phyloP scores from a whole-genome alignment of 2,797 vertebrate genomes.

The Sebastes itinus region DNA sequence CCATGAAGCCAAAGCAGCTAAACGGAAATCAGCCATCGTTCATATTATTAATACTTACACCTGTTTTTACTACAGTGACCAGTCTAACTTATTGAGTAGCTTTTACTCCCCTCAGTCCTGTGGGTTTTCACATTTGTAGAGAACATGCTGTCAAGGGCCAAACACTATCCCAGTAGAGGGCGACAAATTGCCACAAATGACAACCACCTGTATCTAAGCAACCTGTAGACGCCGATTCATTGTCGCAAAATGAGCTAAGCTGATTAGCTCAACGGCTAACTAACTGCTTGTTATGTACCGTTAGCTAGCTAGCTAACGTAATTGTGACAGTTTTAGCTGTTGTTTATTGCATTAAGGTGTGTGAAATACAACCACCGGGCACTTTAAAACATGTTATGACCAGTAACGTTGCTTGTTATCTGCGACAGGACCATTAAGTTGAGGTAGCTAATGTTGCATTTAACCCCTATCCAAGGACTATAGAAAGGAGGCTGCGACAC shows the following conservation, averaged over 20 bases:
- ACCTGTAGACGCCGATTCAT: slow-evolving; percentile 47
- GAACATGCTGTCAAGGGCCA: too few relatives aligned
- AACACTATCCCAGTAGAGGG: slow-evolving; percentile 47
- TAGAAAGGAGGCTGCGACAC: too few relatives aligned
- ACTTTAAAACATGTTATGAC: neutral
- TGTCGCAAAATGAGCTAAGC: neutral
- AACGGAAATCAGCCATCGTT: too few relatives aligned
- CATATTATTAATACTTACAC: too few relatives aligned
- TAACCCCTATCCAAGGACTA: too few relatives aligned
- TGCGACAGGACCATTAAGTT: accelerated
- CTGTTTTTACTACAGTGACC: too few relatives aligned
- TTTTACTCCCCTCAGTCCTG: too few relatives aligned
- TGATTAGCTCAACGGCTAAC: slow-evolving; percentile 5
- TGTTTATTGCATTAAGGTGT: neutral
- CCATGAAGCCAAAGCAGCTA: too few relatives aligned
- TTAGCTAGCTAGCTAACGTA: neutral
- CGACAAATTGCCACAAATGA: slow-evolving; percentile 29
- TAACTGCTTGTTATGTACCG: neutral
- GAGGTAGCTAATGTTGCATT: neutral
- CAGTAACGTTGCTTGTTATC: neutral
- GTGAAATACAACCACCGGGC: neutral
- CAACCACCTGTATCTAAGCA: slow-evolving; percentile 55
- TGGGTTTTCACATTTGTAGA: neutral
- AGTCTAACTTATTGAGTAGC: too few relatives aligned
- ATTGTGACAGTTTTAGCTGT: neutral